Base-by-base conservation (phyloP, 2,113 vertebrate species). In the Vicugna pacos region DNA sequence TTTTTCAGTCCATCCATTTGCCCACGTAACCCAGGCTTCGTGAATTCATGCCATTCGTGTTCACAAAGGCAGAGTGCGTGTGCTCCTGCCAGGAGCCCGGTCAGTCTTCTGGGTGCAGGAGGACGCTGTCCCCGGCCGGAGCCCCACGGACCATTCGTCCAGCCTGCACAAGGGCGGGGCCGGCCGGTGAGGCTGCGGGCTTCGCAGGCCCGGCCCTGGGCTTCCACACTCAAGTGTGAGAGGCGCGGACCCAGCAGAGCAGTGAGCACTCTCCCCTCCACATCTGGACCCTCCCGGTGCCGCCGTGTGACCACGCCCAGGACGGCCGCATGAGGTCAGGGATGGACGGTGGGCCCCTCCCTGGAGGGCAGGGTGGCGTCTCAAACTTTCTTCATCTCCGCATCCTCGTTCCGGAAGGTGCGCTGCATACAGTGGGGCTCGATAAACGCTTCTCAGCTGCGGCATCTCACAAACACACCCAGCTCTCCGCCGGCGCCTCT, bases 331-430 rank as follows among this genome's bases (percentile, higher is more conserved):
- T 9, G 24, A 32, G 28, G 17, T 10, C 4, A 30, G 82, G 54
- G n/a, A 5, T 0, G 5, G 58, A 6, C 0, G 0, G 9, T 4
- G 15, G 64, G 7, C 56, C 54, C 9, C 1, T 1, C 8, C 28
- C 52, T 22, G 4, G 0, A 12, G 28, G 22, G 24, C 2, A 8
- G 50, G 10, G 16, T 0, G 7, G 22, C 2, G 5, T 16, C n/a
- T 24, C 10, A 2, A 6, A 20, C 42, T 1, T 9, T 5, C 38
- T 10, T 54, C 13, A 0, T 30, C 46, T 88, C 28, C 67, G 32
- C 7, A 0, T 4, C 35, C 0, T 38, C 3, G 3, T 65, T 35
- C 42, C 3, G 0, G 10, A 50, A 2, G 4, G 16, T 8, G 48
- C 8, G 0, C 92, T 12, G 46, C 56, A 30, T 42, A 3, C 67